Base-by-base conservation (phyloP, 2,113 vertebrate genomes). In the Pseudopodoces humilis region DNA sequence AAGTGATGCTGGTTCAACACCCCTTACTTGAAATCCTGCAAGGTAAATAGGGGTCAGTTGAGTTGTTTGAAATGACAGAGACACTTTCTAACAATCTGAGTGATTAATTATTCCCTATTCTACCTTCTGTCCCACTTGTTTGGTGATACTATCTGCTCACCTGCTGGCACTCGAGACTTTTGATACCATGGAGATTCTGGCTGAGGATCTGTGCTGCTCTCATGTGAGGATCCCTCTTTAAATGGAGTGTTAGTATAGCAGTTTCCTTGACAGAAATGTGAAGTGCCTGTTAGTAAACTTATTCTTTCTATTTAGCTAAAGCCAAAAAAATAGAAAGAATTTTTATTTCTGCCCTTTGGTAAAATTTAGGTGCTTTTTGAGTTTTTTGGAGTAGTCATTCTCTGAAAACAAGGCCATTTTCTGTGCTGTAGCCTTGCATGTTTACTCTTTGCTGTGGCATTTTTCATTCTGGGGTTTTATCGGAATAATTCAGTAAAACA, bases 291-390 rank as follows among this genome's bases (percentile, higher is more conserved):
- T 77, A 44, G 35, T 31, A 35, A 9, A 69, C 4, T 52, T 35
- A 8, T 4, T 12, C 8, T n/a, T 47, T 72, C 21, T 41, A 11
- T 56, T 80, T 52, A 69, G 24, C 59, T 62, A 22, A 62, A 68
- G 15, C 6, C 3, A 1, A 33, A 79, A 83, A 83, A 63, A 37
- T 5, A 22, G 6, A 25, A 44, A 55, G 3, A 41, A 27, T 30
- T 94, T 62, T 58, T 2, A 30, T 67, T 79, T 82, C 23, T 79
- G 0, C 4, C 7, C 20, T 91, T 70, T 37, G 7, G 7, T 52
- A 25, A 68, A 82, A 79, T 53, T 46, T 3, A 16, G 11, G 13
- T 56, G 7, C 0, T 0, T 25, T 67, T 35, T 0, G 21, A 37
- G 7, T 15, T 43, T 50, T 86, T 86, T 64, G 7, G 23, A 59